Evolutionary conservation across 2,888 invertebrate genomes (phyloP), one percentile per base, ranked within the genome.

Genomic region (Odontothrips loti): DNA sequence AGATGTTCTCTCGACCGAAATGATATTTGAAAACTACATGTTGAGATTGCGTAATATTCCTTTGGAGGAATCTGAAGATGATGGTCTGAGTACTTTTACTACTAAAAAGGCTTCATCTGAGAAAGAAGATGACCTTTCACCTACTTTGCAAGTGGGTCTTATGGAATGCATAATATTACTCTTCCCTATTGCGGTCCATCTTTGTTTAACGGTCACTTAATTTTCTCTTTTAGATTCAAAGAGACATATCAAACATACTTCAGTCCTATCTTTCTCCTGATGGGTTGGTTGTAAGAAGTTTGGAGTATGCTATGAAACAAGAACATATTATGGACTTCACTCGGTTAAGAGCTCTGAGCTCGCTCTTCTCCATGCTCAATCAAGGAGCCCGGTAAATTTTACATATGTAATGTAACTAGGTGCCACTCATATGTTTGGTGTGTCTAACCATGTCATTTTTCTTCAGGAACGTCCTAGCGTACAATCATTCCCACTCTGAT

Each of bases 321-420:
- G 99, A 99, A 86, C 99, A 99, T 86, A 95, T 99, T 80, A 99
- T 99, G 99, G 99, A 99, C 89, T 99, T 99, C 87, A 99, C 99
- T 0, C 91, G 97, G n/a, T 91, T 99, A 83, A 90, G 99, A 81
- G 98, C 99, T 1, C 90, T 99, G 1, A 96, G 96, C 81, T 97
- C 98, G 0, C 90, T 99, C 81, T 99, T 99, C 88, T 98, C 98
- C 8, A 98, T 99, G 97, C 89, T 99, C 79, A 99, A 99, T 88
- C 96, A 99, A 87, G 93, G 95, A 34, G 95, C 95, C 51, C 91
- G 95, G 89, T 94, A 90, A 79, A 75, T 81, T 34, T 15, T 79
- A 29, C 47, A 80, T n/a, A 10, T n/a, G 81, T 27, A 80, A 20
- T 79, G 47, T 80, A 23, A 79, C 79, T 81, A 27, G 0, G 20